phyloP scores from a whole-genome alignment of 1,140 invertebrate genomes.

The Plodia interpunctella region DNA sequence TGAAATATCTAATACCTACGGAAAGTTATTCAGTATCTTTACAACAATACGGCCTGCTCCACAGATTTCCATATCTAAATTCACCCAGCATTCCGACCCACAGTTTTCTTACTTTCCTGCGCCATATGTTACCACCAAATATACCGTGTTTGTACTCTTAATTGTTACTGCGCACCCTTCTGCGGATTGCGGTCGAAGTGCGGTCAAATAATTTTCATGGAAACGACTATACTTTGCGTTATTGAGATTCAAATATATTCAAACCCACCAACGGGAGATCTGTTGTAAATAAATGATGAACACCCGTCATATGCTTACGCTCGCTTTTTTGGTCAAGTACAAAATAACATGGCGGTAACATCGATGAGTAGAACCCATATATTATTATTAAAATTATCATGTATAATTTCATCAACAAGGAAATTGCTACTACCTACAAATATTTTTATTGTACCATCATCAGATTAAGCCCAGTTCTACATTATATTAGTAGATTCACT shows the following conservation, averaged over 20 bases:
- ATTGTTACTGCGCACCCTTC: constrained; percentile 29
- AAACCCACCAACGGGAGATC: neutral
- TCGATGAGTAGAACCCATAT: too few species aligned
- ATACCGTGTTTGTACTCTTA: constrained; percentile 19
- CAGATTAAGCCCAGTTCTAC: too few species aligned
- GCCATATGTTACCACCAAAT: constrained; percentile 25
- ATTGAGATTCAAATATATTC: constrained; percentile 8
- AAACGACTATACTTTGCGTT: constrained; percentile 4
- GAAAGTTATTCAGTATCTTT: neutral
- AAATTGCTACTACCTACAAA: too few species aligned
- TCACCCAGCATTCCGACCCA: neutral
- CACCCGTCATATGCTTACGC: too few species aligned
- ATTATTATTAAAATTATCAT: too few species aligned
- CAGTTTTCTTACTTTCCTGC: constrained; percentile 26
- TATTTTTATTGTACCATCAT: too few species aligned
- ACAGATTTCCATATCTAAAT: neutral
- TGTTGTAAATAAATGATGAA: neutral
- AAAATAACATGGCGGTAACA: too few species aligned
- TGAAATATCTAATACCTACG: too few species aligned
- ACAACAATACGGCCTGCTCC: neutral
- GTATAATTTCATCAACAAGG: too few species aligned
- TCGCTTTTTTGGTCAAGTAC: too few species aligned
- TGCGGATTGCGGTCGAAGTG: constrained; percentile 26
- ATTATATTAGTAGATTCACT: too few species aligned
- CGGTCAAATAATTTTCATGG: constrained; percentile 25